Percentiles rank a stretch among this genome's conserved stretches.
Conservation (phyloP, 1,140 invertebrate species). For the Thaumatotibia leucotreta region DNA sequence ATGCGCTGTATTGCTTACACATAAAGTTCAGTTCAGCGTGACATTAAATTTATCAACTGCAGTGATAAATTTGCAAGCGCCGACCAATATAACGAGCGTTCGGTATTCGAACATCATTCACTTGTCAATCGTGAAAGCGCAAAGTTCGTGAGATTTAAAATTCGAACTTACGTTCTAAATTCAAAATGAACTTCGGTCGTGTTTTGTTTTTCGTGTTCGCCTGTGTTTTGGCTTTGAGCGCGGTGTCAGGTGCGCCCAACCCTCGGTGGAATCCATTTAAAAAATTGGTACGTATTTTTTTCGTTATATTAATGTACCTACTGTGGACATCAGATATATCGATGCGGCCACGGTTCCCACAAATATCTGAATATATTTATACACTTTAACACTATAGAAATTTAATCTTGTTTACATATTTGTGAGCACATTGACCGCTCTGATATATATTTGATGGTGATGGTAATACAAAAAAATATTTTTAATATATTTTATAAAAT, state of each 20-base stretch:
- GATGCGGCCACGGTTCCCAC: too few relatives aligned
- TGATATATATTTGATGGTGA: too few relatives aligned
- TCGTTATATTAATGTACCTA: too few relatives aligned
- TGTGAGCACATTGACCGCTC: too few relatives aligned
- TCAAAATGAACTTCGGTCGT: not conserved
- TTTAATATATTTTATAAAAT: too few relatives aligned
- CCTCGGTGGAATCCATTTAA: constrained; percentile 18
- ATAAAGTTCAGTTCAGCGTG: not conserved
- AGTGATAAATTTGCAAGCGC: not conserved
- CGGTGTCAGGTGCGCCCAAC: constrained; percentile 16
- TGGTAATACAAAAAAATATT: too few relatives aligned
- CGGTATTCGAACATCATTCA: constrained; percentile 5
- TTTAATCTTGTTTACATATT: too few relatives aligned
- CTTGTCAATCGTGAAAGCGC: not conserved
- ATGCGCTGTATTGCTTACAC: not conserved
- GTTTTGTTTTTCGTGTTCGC: constrained; percentile 17
- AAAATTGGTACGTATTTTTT: constrained; percentile 15
- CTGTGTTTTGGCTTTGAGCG: constrained; percentile 19
- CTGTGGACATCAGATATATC: too few relatives aligned
- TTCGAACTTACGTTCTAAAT: not conserved
- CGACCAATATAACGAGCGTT: not conserved
- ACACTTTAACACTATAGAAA: too few relatives aligned
- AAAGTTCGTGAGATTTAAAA: not conserved
- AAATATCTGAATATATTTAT: not conserved
- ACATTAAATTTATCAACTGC: not conserved